Evolutionary conservation across 1,140 invertebrate species (phyloP), one percentile per base, ranked within the genome.

Genomic region (Drosophila teissieri): DNA sequence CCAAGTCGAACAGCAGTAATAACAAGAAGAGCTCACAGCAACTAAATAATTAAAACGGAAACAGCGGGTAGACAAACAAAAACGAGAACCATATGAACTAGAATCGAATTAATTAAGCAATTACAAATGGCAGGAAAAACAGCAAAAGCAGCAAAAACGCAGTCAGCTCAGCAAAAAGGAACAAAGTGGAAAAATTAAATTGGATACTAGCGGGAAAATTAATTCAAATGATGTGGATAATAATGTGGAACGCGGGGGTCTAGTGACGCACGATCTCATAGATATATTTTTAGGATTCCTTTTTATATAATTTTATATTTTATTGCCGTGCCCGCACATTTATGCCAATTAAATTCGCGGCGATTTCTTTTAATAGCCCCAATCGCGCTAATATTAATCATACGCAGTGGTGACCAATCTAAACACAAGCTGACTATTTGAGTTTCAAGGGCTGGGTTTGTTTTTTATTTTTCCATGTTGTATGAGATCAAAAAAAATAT

Each of bases 51-150:
- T 52, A 53, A 76, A 76, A 77, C 72, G 72, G 72, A 79, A 73
- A 80, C 63, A 84, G 73, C 81, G 80, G 80, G 81, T 85, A 84
- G 60, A 82, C 57, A 45, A 74, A 74, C 44, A 48, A 15, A 51
- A 27, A 53, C 37, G 19, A 57, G 45, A 27, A 31, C 36, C n/a
- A 64, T 63, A 51, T 48, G 24, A 64, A 51, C 34, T 67, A 51
- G 57, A 68, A 90, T 89, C 85, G 85, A 75, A 84, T 90, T 90
- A 90, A 90, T 90, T 90, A 90, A 75, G 75, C 77, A 85, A 85
- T 85, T 81, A 73, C 70, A 81, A 64, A 51, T 49, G 61, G 53
- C 73, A 75, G 40, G 55, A 65, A 79, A 78, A 42, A 17, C 64
- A 27, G 31, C 44, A 58, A 51, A 31, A 27, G 12, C 27, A 34